phyloP scores from a whole-genome alignment of 2,797 vertebrate genomes.

The Macropus fuliginosus region DNA sequence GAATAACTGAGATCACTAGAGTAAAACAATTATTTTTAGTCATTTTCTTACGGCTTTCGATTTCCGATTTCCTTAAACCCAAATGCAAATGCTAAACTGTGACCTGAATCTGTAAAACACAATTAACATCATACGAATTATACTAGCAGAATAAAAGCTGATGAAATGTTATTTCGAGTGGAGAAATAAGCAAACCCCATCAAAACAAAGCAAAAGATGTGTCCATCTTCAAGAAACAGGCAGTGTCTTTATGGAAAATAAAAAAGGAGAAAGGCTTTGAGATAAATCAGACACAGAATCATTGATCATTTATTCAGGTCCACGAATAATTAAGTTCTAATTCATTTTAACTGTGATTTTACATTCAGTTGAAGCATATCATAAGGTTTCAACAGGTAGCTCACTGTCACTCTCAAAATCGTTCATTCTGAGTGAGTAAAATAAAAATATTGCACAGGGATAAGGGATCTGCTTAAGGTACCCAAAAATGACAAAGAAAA shows the following conservation, averaged over 20 bases:
- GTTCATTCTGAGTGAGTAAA: not conserved
- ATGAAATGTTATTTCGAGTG: conserved; percentile 70
- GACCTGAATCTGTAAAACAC: conserved; percentile 76
- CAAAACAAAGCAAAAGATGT: conserved; percentile 76
- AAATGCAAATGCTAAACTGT: conserved; percentile 65
- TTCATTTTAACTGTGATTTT: conserved; percentile 71
- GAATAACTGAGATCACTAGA: conserved; percentile 45
- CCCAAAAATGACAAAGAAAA: not conserved
- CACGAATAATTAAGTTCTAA: conserved; percentile 62
- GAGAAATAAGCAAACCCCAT: conserved; percentile 72
- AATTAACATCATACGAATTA: conserved; percentile 79
- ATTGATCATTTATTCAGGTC: conserved; percentile 61
- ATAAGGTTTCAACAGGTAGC: not conserved
- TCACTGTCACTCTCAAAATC: not conserved
- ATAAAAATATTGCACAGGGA: not conserved
- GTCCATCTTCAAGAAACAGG: conserved; percentile 61
- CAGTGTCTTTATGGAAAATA: conserved; percentile 64
- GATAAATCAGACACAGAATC: conserved; percentile 54
- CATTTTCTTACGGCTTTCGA: conserved; percentile 63
- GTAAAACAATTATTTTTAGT: conserved; percentile 61
- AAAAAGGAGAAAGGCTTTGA: conserved; percentile 66
- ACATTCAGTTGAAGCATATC: conserved; percentile 59
- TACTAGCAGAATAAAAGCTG: conserved; percentile 75
- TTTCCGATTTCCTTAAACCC: conserved; percentile 67
- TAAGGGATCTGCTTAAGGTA: conserved; percentile 17